Conservation (phyloP, 2,888 invertebrate genomes). For the Danaus chrysippus region DNA sequence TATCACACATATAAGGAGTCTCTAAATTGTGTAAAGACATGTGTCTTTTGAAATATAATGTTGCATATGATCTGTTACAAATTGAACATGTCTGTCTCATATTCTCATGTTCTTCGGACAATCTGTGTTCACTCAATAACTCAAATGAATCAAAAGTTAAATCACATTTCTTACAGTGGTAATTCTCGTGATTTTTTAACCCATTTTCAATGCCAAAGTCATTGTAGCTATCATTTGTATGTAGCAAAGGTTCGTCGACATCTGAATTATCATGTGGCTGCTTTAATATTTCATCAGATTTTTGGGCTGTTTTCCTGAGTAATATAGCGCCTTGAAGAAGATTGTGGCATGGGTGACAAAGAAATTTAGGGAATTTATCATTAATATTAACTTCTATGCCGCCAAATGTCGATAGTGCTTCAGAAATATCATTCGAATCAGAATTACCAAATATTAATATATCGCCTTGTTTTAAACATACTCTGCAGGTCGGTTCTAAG, state of each 20-base stretch:
- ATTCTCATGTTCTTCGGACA: constrained; percentile 58
- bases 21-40: constrained; percentile 48
- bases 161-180: constrained; percentile 53
- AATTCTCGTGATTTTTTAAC: constrained; percentile 32
- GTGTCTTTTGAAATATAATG: constrained; percentile 57
- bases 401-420: constrained; percentile 46
- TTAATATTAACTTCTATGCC: constrained; percentile 48
- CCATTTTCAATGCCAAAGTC: constrained; percentile 29
- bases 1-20: constrained; percentile 57
- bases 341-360: constrained; percentile 55
- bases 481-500: constrained; percentile 45
- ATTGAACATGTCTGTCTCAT: constrained; percentile 50
- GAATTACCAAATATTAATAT: constrained; percentile 53
- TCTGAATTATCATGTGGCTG: constrained; percentile 33
- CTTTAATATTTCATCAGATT: constrained; percentile 49
- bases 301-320: constrained; percentile 61
- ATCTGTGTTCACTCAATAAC: constrained; percentile 54
- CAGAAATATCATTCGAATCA: constrained; percentile 42
- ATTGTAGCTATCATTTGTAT: constrained; percentile 16
- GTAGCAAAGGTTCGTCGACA: constrained; percentile 16
- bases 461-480: constrained; percentile 61
- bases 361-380: constrained; percentile 56
- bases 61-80: constrained; percentile 56
- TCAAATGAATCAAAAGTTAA: constrained; percentile 49
- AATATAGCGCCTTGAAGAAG: constrained; percentile 58